Evolutionary conservation across 2,113 vertebrate genomes (phyloP).

Genomic region (Oreochromis aureus): DNA sequence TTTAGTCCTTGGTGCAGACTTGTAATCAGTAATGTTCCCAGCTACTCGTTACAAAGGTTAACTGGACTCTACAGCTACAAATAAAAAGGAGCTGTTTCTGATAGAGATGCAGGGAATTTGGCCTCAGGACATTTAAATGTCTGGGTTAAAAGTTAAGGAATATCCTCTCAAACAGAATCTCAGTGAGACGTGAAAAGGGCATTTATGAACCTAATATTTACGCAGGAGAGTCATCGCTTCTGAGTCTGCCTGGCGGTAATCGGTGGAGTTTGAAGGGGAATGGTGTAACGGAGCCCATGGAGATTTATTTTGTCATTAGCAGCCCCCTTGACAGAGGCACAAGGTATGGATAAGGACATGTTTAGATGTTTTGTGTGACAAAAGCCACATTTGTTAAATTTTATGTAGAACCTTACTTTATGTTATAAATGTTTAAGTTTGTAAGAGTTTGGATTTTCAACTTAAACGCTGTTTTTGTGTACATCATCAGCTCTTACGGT

Average conservation of each 20-base stretch:
- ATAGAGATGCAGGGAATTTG: neutral
- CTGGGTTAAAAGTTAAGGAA: neutral
- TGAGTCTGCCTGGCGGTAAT: neutral
- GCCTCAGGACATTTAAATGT: neutral
- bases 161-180: neutral
- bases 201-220: constrained; percentile 16
- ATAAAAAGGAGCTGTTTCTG: neutral
- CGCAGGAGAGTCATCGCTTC: neutral
- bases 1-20: neutral
- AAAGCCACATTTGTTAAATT: too few species aligned
- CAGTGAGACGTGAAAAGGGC: neutral
- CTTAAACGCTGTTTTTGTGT: too few species aligned
- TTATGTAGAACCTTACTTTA: too few species aligned
- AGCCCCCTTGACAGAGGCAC: too few species aligned
- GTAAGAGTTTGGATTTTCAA: too few species aligned
- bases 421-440: too few species aligned
- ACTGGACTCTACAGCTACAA: neutral
- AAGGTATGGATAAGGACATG: too few species aligned
- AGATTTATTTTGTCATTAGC: too few species aligned
- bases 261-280: too few species aligned
- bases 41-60: neutral
- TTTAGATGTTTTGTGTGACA: too few species aligned
- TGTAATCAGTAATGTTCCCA: neutral
- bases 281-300: too few species aligned
- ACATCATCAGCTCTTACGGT: too few species aligned